Evolutionary conservation across 2,888 invertebrate genomes (phyloP).

Genomic region (Oligia latruncula): DNA sequence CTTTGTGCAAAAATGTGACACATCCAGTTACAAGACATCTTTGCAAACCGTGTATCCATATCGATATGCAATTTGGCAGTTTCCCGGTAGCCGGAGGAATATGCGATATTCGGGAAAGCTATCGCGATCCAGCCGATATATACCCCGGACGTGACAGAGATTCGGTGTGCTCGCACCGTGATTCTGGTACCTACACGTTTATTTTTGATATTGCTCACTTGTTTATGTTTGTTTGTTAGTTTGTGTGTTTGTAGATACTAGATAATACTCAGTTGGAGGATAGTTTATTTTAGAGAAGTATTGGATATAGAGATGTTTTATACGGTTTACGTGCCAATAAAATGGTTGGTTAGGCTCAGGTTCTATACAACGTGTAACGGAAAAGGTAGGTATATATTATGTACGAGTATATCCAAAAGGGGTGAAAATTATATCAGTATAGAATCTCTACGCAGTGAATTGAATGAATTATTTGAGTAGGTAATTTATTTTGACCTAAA

Average conservation of each 20-base stretch:
- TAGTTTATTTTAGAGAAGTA: not conserved
- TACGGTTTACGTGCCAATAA: not conserved
- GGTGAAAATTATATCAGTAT: not conserved
- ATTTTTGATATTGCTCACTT: constrained; percentile 49
- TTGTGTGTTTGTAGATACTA: constrained; percentile 5
- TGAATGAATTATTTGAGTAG: no score
- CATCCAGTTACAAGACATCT: constrained; percentile 47
- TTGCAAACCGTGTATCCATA: constrained; percentile 62
- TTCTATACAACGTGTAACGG: not conserved
- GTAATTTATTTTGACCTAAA: no score
- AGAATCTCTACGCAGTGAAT: not conserved
- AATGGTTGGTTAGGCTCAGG: not conserved
- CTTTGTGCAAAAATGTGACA: constrained; percentile 34
- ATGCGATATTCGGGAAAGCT: constrained; percentile 69
- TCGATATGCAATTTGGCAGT: constrained; percentile 80
- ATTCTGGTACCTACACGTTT: constrained; percentile 54
- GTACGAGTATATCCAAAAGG: not conserved
- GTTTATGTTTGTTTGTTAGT: constrained; percentile 30
- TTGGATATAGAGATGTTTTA: not conserved
- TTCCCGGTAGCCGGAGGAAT: constrained; percentile 67
- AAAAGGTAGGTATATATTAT: not conserved
- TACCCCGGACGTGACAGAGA: constrained; percentile 67
- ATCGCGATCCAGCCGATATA: constrained; percentile 61
- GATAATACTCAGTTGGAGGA: not conserved
- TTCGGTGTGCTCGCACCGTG: constrained; percentile 51